A percentile compares a stretch with the other conserved stretches of the same genome.
phyloP scores from a whole-genome alignment of 2,888 invertebrate genomes.

The Dione vanillae region DNA sequence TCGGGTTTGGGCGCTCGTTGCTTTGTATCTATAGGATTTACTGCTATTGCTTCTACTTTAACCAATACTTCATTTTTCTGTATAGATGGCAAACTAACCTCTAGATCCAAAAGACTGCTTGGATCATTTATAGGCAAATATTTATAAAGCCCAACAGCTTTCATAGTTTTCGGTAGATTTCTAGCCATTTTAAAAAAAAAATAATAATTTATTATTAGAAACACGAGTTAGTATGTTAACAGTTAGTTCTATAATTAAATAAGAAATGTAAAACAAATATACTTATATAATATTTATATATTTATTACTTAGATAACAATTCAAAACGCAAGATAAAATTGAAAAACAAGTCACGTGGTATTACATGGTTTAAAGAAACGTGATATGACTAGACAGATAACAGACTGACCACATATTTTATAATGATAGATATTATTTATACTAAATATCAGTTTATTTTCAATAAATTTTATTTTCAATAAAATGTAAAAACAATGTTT shows the following conservation, averaged over 20 bases:
- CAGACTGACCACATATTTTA: neutral
- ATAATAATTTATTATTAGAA: neutral
- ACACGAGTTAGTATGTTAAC: neutral
- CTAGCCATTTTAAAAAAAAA: slow-evolving; percentile 45
- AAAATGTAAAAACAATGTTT: too few species aligned
- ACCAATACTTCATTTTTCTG: slow-evolving; percentile 65
- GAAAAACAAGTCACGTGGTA: slow-evolving; percentile 17
- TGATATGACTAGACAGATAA: slow-evolving; percentile 5
- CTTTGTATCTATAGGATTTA: slow-evolving; percentile 76
- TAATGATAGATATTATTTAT: neutral
- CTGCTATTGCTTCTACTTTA: slow-evolving; percentile 71
- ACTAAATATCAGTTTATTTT: neutral
- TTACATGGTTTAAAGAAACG: neutral
- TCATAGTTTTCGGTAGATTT: slow-evolving; percentile 69
- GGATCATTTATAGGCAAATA: slow-evolving; percentile 70
- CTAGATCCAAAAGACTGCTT: slow-evolving; percentile 68
- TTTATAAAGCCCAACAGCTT: slow-evolving; percentile 73
- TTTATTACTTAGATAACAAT: slow-evolving; percentile 10
- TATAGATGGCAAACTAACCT: slow-evolving; percentile 64
- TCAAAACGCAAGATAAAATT: slow-evolving; percentile 5
- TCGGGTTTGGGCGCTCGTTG: slow-evolving; percentile 67
- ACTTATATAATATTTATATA: neutral
- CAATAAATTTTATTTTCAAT: neutral
- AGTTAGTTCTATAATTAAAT: neutral
- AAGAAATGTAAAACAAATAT: neutral